Conservation (phyloP, 2,797 vertebrate species). For the Alca torda region DNA sequence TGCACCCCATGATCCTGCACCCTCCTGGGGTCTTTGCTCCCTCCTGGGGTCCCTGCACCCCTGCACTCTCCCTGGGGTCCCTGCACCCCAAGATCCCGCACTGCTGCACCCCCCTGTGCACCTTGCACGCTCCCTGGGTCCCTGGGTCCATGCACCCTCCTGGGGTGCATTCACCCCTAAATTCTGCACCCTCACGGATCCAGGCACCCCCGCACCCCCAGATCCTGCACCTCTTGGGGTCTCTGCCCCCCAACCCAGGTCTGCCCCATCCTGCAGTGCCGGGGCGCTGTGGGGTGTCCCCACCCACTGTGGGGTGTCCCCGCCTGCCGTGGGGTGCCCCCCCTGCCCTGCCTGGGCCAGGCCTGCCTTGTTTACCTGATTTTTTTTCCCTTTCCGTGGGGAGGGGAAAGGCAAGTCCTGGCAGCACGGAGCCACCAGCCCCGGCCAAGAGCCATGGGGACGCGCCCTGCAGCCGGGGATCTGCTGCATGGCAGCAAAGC, state of each 20-base stretch:
- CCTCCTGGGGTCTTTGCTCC: background rate
- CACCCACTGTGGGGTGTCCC: background rate
- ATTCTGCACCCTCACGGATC: background rate
- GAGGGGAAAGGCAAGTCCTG: conserved; percentile 5
- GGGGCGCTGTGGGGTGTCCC: background rate
- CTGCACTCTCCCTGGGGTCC: background rate
- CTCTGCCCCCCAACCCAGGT: background rate
- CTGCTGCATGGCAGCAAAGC: background rate
- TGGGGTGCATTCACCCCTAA: background rate
- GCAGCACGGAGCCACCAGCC: background rate
- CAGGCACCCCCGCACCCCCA: background rate
- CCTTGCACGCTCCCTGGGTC: background rate
- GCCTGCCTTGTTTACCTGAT: conserved; percentile 22
- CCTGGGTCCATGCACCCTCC: background rate
- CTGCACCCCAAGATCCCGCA: background rate
- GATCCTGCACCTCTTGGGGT: background rate
- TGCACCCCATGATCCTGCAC: background rate
- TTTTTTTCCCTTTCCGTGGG: conserved; percentile 3
- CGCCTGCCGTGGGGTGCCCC: background rate
- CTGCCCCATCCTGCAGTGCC: fast-evolving
- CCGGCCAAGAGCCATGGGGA: background rate
- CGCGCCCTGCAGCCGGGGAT: background rate
- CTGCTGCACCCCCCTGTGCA: too few relatives aligned
- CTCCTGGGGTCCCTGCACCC: too few relatives aligned
- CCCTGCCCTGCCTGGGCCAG: background rate